Conservation (phyloP, 92 coral and sea anemone species). For the Chrysogorgia sp. region DNA sequence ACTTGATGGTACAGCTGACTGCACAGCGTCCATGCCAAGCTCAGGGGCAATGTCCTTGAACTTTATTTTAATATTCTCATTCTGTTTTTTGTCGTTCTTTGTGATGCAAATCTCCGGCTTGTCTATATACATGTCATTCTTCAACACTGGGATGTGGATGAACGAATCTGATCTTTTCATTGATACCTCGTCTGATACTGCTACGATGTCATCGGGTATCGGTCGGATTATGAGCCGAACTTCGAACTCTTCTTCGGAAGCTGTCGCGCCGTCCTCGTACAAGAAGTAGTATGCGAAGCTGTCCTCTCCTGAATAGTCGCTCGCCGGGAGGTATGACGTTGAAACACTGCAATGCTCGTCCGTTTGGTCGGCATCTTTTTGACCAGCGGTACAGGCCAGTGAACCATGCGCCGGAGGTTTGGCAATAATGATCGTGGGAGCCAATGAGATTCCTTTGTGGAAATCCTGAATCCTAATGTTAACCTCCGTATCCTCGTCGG, state of each 20-base stretch:
- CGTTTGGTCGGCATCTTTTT: constrained; percentile 64
- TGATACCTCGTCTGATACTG: constrained; percentile 73
- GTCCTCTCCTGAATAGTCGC: constrained; percentile 91
- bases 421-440: constrained; percentile 70
- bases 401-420: constrained; percentile 81
- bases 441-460: constrained; percentile 65
- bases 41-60: constrained; percentile 76
- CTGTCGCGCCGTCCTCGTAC: constrained; percentile 79
- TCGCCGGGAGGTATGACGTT: constrained; percentile 73
- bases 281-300: constrained; percentile 81
- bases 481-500: constrained; percentile 77
- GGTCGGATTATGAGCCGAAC: constrained; percentile 85
- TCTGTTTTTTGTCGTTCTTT: constrained; percentile 43
- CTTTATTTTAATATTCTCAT: constrained; percentile 14
- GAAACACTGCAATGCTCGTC: constrained; percentile 71
- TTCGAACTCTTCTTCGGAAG: constrained; percentile 77
- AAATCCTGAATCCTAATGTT: constrained; percentile 72
- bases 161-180: constrained; percentile 79
- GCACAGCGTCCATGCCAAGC: constrained; percentile 84
- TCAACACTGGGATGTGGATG: constrained; percentile 89
- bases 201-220: constrained; percentile 66
- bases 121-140: constrained; percentile 78
- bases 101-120: constrained; percentile 74
- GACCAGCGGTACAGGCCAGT: constrained; percentile 66
- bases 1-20: constrained; percentile 81